Evolutionary conservation across 2,113 vertebrate species (phyloP).

Genomic region (Xyliphius kryptos): DNA sequence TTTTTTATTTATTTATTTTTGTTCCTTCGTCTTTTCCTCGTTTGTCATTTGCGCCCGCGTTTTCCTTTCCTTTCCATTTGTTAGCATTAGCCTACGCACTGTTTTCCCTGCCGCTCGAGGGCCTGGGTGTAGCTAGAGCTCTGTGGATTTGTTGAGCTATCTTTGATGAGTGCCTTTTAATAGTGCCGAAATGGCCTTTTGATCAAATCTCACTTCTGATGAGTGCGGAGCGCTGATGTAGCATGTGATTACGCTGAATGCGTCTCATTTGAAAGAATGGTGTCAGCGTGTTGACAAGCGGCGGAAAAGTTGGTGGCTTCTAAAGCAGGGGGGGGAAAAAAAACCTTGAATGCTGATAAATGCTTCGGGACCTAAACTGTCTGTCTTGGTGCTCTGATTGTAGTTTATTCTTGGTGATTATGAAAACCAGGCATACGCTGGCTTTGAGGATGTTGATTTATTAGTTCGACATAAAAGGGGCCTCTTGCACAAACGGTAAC

Average conservation of each 20-base stretch:
- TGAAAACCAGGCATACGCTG: slow-evolving; percentile 55
- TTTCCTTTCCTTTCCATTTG: slow-evolving; percentile 38
- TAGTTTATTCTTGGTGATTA: slow-evolving; percentile 71
- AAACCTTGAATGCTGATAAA: slow-evolving; percentile 68
- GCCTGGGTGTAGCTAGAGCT: slow-evolving; percentile 7
- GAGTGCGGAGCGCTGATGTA: slow-evolving; percentile 55
- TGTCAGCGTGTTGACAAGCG: slow-evolving; percentile 69
- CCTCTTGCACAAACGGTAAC: slow-evolving; percentile 43
- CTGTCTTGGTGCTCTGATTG: slow-evolving; percentile 65
- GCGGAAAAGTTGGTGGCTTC: slow-evolving; percentile 65
- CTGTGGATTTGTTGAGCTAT: slow-evolving; percentile 52
- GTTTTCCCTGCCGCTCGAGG: slow-evolving; percentile 26
- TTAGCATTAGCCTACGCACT: slow-evolving; percentile 5
- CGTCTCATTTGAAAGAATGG: slow-evolving; percentile 72
- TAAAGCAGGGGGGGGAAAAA: slow-evolving; percentile 48
- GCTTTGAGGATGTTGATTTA: too few relatives aligned
- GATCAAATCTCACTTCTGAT: slow-evolving; percentile 65
- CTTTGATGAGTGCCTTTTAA: slow-evolving; percentile 63
- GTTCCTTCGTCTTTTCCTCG: neutral
- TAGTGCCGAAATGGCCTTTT: slow-evolving; percentile 65
- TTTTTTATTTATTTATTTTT: too few relatives aligned
- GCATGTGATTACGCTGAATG: slow-evolving; percentile 62
- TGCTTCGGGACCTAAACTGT: slow-evolving; percentile 67
- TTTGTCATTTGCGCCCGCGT: slow-evolving; percentile 4
- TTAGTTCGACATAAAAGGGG: slow-evolving; percentile 61